Base-by-base conservation (phyloP, 2,113 vertebrate genomes). In the Brachyhypopomus gauderio region DNA sequence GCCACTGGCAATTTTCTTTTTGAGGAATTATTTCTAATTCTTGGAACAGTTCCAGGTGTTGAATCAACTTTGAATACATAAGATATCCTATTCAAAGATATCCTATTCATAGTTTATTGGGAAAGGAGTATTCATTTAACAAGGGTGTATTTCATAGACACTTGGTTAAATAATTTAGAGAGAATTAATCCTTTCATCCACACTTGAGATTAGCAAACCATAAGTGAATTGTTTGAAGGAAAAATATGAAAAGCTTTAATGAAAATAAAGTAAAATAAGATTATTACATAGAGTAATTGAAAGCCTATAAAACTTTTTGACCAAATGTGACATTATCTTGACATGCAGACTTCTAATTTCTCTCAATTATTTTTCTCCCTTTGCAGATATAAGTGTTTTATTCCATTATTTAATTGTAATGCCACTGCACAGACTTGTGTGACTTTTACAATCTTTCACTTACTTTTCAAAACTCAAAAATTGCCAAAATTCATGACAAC, bases 221-320 rank as follows among this genome's bases (percentile, higher is more conserved):
- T 88, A 90, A 93, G 92, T 93, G 88, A 91, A 91, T 92, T 90
- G 78, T 88, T 86, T 87, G 85, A 75, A 82, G 83, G 81, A 85
- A 88, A 88, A 88, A 87, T 88, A 88, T 84, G 73, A 86, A 91
- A 86, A 67, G 84, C 87, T 90, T 91, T 90, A 92, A 88, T 52
- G 77, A 88, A 90, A 90, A 52, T 52, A 52, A 52, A 90, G 85
- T 88, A 86, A 59, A 87, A 87, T 86, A 86, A 82, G 87, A 92
- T 88, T 84, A 92, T 75, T 88, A 80, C 83, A 85, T 74, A 78
- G 81, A 77, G 75, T 59, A 74, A 70, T 72, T 59, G 23, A 78
- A 88, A 83, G 82, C 87, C 85, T 77, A 41, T 59, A 87, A 88
- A 86, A 86, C 88, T 72, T 87, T 52, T 81, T 71, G 72, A 88